Percentiles rank a stretch among this genome's conserved stretches.
phyloP scores from a whole-genome alignment of 1,140 invertebrate species.

The Solenopsis invicta region DNA sequence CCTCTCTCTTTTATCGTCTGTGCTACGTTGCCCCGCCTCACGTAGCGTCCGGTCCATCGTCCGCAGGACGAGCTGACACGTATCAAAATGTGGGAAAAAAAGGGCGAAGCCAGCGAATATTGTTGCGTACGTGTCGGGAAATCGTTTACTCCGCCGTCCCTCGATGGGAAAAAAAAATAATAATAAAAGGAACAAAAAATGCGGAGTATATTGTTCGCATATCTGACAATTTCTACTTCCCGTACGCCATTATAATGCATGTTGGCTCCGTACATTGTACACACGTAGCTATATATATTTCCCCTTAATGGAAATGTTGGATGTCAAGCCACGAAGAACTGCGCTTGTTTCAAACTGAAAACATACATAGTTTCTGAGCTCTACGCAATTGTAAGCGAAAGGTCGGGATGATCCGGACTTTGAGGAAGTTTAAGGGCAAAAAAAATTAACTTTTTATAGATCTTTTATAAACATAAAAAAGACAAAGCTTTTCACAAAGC shows the following conservation, averaged over 20 bases:
- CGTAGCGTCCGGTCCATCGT: conserved; percentile 39
- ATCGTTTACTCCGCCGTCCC: conserved; percentile 51
- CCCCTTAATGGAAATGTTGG: conserved; percentile 9
- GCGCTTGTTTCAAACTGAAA: conserved; percentile 14
- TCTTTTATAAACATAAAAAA: background rate
- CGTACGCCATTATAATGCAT: conserved; percentile 2
- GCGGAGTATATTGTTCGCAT: conserved; percentile 45
- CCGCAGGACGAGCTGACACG: conserved; percentile 50
- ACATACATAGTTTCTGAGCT: conserved; percentile 25
- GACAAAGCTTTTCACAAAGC: background rate
- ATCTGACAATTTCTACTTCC: conserved; percentile 45
- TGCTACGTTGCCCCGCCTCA: conserved; percentile 1
- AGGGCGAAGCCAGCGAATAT: conserved; percentile 56
- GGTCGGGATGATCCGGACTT: conserved; percentile 3
- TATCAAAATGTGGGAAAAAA: conserved; percentile 62
- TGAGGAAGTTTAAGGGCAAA: background rate
- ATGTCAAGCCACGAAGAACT: background rate
- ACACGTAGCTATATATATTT: background rate
- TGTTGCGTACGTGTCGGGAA: conserved; percentile 58
- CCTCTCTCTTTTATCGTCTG: conserved; percentile 46
- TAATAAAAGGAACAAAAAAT: background rate
- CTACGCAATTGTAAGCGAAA: conserved; percentile 15
- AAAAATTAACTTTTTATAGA: background rate
- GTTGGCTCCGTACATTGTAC: background rate
- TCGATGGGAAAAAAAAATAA: background rate